Evolutionary conservation across 1,140 invertebrate genomes (phyloP).

Genomic region (Dolichoris vasculosae): DNA sequence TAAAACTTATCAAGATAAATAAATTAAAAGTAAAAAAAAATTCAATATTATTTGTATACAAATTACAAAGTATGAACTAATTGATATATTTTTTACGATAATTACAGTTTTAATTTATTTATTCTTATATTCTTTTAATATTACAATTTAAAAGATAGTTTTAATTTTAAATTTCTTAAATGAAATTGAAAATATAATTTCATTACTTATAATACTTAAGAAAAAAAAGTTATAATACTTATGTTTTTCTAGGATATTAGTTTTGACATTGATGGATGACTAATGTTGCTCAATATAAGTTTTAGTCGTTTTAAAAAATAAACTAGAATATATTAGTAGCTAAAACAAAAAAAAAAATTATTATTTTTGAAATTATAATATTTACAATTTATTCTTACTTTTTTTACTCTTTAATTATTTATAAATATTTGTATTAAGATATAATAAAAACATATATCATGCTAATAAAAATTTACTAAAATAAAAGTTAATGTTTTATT

Average conservation of each 20-base stretch:
- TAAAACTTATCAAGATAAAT: too few relatives aligned
- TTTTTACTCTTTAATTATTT: not conserved
- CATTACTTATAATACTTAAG: too few relatives aligned
- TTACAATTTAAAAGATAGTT: too few relatives aligned
- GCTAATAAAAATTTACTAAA: not conserved
- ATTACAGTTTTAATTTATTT: too few relatives aligned
- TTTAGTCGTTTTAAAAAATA: not conserved
- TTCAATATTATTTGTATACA: too few relatives aligned
- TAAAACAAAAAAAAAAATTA: not conserved
- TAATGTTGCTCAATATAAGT: not conserved
- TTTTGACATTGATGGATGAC: conserved; percentile 11
- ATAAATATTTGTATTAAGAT: not conserved
- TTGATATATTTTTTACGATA: too few relatives aligned
- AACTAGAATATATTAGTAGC: not conserved
- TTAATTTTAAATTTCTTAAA: too few relatives aligned
- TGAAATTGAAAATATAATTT: not conserved
- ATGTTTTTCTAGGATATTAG: not conserved
- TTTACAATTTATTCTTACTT: not conserved
- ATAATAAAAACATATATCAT: not conserved
- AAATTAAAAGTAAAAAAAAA: too few relatives aligned
- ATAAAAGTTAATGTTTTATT: not conserved
- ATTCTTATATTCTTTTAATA: too few relatives aligned
- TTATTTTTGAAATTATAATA: not conserved
- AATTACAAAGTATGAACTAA: too few relatives aligned
- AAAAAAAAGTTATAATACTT: not conserved